Evolutionary conservation across 1,140 invertebrate genomes (phyloP).

Genomic region (Acyrthosiphon pisum): DNA sequence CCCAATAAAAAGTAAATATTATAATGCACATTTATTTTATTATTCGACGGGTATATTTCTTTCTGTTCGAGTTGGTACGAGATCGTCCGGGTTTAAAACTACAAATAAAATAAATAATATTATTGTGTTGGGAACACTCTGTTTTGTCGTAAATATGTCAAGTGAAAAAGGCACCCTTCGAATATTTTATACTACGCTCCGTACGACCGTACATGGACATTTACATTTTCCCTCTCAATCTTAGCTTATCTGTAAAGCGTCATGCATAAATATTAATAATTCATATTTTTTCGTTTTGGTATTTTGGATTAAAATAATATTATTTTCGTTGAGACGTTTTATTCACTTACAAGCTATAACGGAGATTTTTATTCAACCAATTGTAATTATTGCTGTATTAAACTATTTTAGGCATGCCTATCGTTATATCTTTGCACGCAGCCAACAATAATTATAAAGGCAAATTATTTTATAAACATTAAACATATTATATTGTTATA

Average conservation of each 20-base stretch:
- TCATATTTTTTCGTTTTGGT: conserved; percentile 26
- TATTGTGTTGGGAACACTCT: conserved; percentile 55
- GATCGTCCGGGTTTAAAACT: conserved; percentile 42
- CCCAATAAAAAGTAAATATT: conserved; percentile 52
- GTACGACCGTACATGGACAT: conserved; percentile 13
- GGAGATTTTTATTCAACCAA: background rate
- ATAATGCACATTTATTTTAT: conserved; percentile 41
- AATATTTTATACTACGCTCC: conserved; percentile 42
- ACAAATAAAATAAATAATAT: conserved; percentile 57
- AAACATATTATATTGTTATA: background rate
- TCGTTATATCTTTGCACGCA: background rate
- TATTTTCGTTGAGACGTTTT: background rate
- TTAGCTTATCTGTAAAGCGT: conserved; percentile 49
- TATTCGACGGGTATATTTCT: conserved; percentile 36
- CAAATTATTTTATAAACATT: background rate
- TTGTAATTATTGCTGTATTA: background rate
- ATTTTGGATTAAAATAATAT: conserved; percentile 27
- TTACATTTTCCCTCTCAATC: conserved; percentile 52
- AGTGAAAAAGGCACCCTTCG: conserved; percentile 54
- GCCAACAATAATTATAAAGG: background rate
- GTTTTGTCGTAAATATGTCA: conserved; percentile 57
- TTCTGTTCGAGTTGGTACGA: conserved; percentile 41
- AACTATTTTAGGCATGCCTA: background rate
- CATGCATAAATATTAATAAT: conserved; percentile 52
- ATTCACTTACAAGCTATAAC: background rate